Conservation (phyloP, 2,888 invertebrate species). For the Tupiocoris notatus region DNA sequence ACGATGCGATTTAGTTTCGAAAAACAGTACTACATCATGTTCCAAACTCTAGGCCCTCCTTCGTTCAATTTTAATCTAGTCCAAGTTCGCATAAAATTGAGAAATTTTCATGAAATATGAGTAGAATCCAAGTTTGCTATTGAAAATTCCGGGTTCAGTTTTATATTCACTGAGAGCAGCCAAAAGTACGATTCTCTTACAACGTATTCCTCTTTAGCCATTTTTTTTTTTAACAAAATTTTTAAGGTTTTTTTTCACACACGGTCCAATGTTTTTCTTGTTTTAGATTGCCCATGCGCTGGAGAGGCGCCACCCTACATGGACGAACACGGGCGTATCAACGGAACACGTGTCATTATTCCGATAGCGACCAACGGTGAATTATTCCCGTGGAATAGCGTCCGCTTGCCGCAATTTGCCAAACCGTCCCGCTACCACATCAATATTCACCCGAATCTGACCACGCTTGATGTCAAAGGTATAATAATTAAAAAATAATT, state of each 20-base stretch:
- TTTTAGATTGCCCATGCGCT: slow-evolving; percentile 67
- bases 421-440: slow-evolving; percentile 82
- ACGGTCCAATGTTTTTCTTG: slow-evolving; percentile 48
- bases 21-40: too few relatives aligned
- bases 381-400: slow-evolving; percentile 73
- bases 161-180: too few relatives aligned
- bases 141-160: too few relatives aligned
- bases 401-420: slow-evolving; percentile 73
- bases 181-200: too few relatives aligned
- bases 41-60: too few relatives aligned
- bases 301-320: slow-evolving; percentile 65
- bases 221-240: neutral
- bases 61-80: too few relatives aligned
- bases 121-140: too few relatives aligned
- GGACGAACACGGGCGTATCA: slow-evolving; percentile 62
- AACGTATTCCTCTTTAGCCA: too few relatives aligned
- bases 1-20: too few relatives aligned
- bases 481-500: too few relatives aligned
- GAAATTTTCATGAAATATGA: too few relatives aligned
- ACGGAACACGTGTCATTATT: slow-evolving; percentile 62
- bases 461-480: slow-evolving; percentile 86
- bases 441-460: slow-evolving; percentile 88
- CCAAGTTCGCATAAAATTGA: too few relatives aligned
- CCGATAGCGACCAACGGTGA: slow-evolving; percentile 73
- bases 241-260: neutral